Base-by-base conservation (phyloP, 2,113 vertebrate species). In the Isurus oxyrinchus region DNA sequence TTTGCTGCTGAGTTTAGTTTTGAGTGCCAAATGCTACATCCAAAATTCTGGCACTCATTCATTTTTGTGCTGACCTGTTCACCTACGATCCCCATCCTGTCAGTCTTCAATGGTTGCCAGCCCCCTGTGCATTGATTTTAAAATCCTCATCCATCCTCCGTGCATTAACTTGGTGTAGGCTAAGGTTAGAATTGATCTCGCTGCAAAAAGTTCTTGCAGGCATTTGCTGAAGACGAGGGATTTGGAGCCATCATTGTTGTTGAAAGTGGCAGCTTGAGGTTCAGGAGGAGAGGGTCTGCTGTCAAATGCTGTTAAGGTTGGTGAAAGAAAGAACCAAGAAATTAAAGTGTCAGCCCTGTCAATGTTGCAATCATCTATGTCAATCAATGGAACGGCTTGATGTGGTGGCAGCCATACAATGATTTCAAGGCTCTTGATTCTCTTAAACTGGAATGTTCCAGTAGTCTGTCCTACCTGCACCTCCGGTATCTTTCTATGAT, bases 321-420 rank as follows among this genome's bases (percentile, higher is more conserved):
- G 88, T 14, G 88, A 31, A 91, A 59, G 14, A 93, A 93, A 61
- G 55, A 59, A 57, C 55, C 14, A 61, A 11, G 57, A 61, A 93
- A 93, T 93, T 93, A 93, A 93, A 61, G 31, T 93, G 88, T 93
- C 88, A 93, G 57, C 14, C 57, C 57, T 93, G 55, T n/a, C 55
- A n/a, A 31, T 91, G 55, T 59, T 59, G 13, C 88, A 16, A n/a
- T 91, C 55, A 61, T 59, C 88, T 91, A 55, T 14, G 27, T 59
- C 55, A 93, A 31, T 93, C 31, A 61, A 5, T 61, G 57, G 88
- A 93, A 16, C 57, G n/a, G 88, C 8, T 90, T 59, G 5, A 35
- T n/a, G 55, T 61, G 31, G 57, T 93, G 88, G 27, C 35, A 59
- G 21, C 57, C 31, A 44, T 21, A 40, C 40, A 59, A 93, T 35